phyloP scores from a whole-genome alignment of 2,113 vertebrate species.

The Hippocampus barbouri region DNA sequence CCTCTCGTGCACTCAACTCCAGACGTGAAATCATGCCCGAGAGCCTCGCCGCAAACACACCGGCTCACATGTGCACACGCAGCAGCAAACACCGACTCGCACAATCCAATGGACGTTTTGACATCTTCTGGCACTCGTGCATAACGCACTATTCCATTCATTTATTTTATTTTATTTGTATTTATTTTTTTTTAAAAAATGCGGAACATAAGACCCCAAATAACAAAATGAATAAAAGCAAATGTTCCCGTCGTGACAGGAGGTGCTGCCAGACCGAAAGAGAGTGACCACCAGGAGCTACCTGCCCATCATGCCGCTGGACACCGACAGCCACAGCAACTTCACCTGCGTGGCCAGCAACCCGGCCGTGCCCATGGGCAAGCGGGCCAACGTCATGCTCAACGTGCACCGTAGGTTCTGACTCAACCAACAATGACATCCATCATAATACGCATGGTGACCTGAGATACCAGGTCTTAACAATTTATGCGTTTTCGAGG shows the following conservation, averaged over 20 bases:
- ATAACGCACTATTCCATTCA: background rate
- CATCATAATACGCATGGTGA: background rate
- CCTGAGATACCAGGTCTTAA: background rate
- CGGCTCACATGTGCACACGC: constrained; percentile 9
- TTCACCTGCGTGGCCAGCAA: constrained; percentile 86
- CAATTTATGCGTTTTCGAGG: no score
- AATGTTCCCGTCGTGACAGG: constrained; percentile 60
- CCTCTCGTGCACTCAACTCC: constrained; percentile 15
- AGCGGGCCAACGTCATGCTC: constrained; percentile 80
- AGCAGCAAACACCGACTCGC: constrained; percentile 49
- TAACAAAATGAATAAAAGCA: background rate
- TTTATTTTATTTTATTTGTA: no score
- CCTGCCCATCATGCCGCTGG: constrained; percentile 80
- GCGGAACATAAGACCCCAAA: background rate
- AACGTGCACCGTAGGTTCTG: constrained; percentile 87
- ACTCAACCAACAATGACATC: background rate
- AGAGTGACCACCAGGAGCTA: constrained; percentile 85
- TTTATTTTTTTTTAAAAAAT: background rate
- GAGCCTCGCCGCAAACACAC: constrained; percentile 1
- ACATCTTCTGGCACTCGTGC: constrained; percentile 7
- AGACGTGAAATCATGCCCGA: constrained; percentile 31
- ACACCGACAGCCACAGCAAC: constrained; percentile 82
- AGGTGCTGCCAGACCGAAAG: constrained; percentile 85
- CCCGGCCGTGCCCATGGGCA: constrained; percentile 81
- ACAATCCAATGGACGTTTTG: constrained; percentile 43